Base-by-base conservation (phyloP, 1,140 invertebrate genomes). In the Tetraneura akinire region DNA sequence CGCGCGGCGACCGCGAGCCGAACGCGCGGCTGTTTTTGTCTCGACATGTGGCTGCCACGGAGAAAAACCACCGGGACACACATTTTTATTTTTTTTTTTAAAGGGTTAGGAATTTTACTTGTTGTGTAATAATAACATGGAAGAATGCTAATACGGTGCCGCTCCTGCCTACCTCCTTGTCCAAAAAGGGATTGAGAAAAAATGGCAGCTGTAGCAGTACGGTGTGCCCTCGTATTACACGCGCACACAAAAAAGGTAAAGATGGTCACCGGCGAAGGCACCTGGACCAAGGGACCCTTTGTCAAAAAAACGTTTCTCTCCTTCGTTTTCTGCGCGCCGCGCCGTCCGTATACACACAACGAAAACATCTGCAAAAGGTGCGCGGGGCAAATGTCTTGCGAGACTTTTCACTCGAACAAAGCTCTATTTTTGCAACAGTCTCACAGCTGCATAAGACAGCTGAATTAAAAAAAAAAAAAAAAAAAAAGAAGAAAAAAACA, bases 241-340 rank as follows among this genome's bases (percentile, higher is more conserved):
- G 23, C 64, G 1, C n/a, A 11, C 3, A 3, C 3, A 78, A 76
- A 57, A 57, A 78, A 78, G 55, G 74, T 78, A 78, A 78, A 78
- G 74, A 78, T 78, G 74, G 74, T 78, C 74, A 78, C 74, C 74
- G 74, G 55, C 55, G 51, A 74, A 55, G 74, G 74, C 74, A 78
- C 74, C 74, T 78, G 74, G 74, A 78, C 74, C 74, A 45, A 62
- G 37, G 32, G 74, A 78, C 74, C 74, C 74, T 78, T 78, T 78
- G 74, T 78, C 74, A 47, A 78, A 78, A 71, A 78, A 78, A 78
- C 74, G 74, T 78, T 78, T 78, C 74, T 78, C 74, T 78, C 74
- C 55, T 78, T 78, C 74, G 23, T 49, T 49, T 21, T 29, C 23
- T 23, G 68, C 68, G 6, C 68, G n/a, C 21, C 32, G 16, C 32